Conservation (phyloP, 2,888 invertebrate genomes). For the Imbricaverruca yamaguchii region DNA sequence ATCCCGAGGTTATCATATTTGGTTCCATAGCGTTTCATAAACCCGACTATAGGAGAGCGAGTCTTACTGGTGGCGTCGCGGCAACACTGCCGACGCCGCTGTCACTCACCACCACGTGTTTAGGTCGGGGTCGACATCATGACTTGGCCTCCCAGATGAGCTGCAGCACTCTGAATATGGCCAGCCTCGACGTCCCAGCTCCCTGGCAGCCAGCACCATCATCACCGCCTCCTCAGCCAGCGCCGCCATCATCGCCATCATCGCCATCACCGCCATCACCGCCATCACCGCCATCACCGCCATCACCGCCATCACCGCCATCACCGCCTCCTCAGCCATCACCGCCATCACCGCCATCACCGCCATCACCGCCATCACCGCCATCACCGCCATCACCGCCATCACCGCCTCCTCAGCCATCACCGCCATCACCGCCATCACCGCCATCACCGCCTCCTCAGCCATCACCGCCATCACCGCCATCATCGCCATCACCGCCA, state of each 20-base stretch:
- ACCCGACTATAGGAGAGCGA: too few species aligned
- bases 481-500: background rate
- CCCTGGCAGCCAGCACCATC: background rate
- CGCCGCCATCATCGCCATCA: background rate
- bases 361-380: background rate
- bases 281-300: background rate
- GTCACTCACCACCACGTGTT: background rate
- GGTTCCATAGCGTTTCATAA: too few species aligned
- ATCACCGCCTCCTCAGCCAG: background rate
- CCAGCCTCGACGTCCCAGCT: background rate
- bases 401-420: background rate
- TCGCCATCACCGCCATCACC: background rate
- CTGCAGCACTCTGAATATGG: background rate
- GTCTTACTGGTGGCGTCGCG: too few species aligned
- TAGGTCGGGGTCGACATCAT: background rate
- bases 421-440: background rate
- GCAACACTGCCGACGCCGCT: background rate
- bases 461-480: slow-evolving; percentile 8
- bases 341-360: background rate
- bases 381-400: too few species aligned
- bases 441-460: background rate
- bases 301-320: background rate
- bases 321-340: background rate
- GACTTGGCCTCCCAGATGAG: background rate
- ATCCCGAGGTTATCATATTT: too few species aligned